These are phyloP conservation scores for Cebidichthys violaceus DNA, from an alignment of 2,113 vertebrate genomes.

Conservation along the genomic window DNA sequence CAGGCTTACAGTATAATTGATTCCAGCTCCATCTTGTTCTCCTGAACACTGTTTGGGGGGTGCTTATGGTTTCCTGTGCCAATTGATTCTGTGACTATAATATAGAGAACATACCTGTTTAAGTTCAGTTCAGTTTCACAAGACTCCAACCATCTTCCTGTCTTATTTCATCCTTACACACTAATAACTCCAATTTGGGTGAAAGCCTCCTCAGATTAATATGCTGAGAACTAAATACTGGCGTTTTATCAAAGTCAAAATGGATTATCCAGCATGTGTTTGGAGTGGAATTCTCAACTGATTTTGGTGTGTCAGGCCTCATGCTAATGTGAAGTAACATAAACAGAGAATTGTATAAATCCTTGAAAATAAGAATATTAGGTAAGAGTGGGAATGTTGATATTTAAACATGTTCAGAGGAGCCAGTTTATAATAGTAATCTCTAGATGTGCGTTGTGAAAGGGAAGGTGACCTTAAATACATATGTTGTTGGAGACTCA, in stretches of 20 bases:
- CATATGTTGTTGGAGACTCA: neutral
- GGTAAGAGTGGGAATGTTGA: neutral
- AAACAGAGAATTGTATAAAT: constrained; percentile 5
- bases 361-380: neutral
- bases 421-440: neutral
- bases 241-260: constrained; percentile 31
- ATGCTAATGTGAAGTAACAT: constrained; percentile 13
- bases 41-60: neutral
- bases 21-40: neutral
- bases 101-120: neutral
- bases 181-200: neutral
- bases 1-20: neutral
- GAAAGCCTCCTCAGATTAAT: constrained; percentile 7
- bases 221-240: constrained; percentile 4
- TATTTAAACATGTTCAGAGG: neutral
- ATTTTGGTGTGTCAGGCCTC: constrained; percentile 5
- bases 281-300: constrained; percentile 11
- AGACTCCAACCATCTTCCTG: neutral
- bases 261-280: constrained; percentile 40
- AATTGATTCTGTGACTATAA: neutral
- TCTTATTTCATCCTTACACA: neutral
- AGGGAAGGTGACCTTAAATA: neutral
- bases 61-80: neutral
- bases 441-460: neutral
- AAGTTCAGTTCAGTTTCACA: neutral